Conservation (phyloP, 2,888 invertebrate genomes). For the Ochropacha duplaris region DNA sequence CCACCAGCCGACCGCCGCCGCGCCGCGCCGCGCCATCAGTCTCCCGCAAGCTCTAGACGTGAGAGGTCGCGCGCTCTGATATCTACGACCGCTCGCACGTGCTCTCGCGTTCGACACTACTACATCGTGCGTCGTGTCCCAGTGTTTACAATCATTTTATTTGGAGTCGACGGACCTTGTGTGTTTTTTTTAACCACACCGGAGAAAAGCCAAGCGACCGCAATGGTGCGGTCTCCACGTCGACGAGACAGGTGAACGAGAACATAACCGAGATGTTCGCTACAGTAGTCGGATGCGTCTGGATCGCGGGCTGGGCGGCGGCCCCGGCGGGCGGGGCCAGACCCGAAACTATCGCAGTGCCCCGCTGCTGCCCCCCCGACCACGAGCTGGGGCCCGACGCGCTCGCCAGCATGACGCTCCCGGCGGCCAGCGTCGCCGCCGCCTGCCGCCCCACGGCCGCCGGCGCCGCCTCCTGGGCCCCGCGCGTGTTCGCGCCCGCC, state of each 20-base stretch:
- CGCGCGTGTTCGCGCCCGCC: constrained; percentile 82
- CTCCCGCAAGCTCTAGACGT: constrained; percentile 32
- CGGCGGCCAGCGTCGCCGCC: constrained; percentile 72
- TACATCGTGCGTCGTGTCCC: background rate
- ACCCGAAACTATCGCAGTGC: constrained; percentile 50
- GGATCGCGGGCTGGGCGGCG: constrained; percentile 32
- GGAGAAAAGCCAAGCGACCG: constrained; percentile 5
- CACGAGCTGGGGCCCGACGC: constrained; percentile 47
- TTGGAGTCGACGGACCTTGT: background rate
- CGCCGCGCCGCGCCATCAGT: constrained; percentile 34
- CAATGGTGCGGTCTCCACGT: constrained; percentile 17
- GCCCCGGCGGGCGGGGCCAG: constrained; percentile 40
- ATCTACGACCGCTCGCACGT: constrained; percentile 23
- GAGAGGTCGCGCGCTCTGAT: constrained; percentile 39
- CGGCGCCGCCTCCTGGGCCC: constrained; percentile 71
- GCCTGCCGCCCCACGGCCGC: constrained; percentile 70
- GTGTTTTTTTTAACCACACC: background rate
- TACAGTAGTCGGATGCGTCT: constrained; percentile 12
- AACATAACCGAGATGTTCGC: constrained; percentile 29
- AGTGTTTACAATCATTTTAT: background rate
- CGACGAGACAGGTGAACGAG: constrained; percentile 38
- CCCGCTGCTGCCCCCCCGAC: constrained; percentile 56
- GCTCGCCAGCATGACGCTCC: constrained; percentile 48
- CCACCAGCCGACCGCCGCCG: no score
- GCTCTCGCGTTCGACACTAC: constrained; percentile 5